phyloP scores from a whole-genome alignment of 2,113 vertebrate genomes.

The Neoarius graeffei region DNA sequence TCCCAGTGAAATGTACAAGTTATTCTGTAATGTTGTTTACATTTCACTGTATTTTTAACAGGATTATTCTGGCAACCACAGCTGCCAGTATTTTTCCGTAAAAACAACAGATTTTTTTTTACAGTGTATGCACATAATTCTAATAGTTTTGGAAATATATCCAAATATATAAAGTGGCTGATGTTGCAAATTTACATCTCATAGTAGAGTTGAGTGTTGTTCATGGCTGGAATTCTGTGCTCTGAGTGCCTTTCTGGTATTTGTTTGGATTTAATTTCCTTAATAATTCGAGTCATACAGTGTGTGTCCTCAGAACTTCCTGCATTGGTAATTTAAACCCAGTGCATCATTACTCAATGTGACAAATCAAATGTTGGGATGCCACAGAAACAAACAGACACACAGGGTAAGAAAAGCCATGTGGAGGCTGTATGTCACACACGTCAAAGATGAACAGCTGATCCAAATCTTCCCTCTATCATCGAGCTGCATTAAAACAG shows the following conservation, averaged over 20 bases:
- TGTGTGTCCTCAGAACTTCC: background rate
- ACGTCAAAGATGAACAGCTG: conserved; percentile 37
- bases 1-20: no score
- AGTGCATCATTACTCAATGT: background rate
- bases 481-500: background rate
- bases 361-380: background rate
- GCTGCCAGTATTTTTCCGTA: no score
- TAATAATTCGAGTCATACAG: background rate
- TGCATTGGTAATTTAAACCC: background rate
- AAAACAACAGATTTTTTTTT: no score
- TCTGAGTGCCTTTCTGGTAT: background rate
- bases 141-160: no score
- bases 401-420: background rate
- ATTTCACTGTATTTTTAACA: no score
- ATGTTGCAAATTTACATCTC: no score
- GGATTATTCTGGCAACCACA: no score
- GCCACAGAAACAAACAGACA: background rate
- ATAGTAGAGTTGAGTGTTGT: no score
- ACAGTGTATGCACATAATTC: no score
- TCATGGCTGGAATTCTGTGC: no score
- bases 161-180: no score
- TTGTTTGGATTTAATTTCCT: background rate
- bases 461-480: conserved; percentile 25
- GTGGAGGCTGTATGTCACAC: background rate
- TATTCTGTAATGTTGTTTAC: no score